Percentiles rank a stretch among this genome's conserved stretches.
Evolutionary conservation across 2,113 vertebrate genomes (phyloP).

Genomic region (Mus spicilegus): DNA sequence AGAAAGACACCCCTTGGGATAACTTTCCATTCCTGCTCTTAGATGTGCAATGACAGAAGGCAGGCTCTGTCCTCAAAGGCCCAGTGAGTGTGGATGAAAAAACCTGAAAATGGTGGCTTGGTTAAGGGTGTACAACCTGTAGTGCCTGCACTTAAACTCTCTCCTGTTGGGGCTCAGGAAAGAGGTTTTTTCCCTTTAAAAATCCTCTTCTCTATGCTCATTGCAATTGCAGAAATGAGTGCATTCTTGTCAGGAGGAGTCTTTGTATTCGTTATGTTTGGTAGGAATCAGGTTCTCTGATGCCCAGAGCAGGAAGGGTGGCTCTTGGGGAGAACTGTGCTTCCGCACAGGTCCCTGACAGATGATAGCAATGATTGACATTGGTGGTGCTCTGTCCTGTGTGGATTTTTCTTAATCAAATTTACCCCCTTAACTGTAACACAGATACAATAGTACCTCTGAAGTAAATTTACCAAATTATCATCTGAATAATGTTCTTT

Average conservation of each 20-base stretch:
- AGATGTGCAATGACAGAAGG: neutral
- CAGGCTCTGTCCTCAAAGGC: no score
- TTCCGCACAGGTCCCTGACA: neutral
- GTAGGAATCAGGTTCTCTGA: neutral
- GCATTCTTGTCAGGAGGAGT: no score
- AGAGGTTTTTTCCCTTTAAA: neutral
- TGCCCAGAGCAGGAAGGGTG: neutral
- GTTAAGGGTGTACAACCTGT: accelerated
- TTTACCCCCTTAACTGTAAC: neutral
- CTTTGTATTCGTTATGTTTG: neutral
- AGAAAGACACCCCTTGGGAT: neutral
- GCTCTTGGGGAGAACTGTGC: neutral
- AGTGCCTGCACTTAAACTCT: neutral
- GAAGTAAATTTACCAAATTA: neutral
- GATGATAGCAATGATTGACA: neutral
- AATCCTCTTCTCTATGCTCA: neutral
- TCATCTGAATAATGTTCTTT: neutral
- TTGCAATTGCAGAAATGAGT: neutral
- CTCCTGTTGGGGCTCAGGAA: neutral
- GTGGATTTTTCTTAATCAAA: neutral
- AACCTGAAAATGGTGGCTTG: neutral
- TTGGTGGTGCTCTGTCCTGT: neutral
- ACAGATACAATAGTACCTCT: neutral
- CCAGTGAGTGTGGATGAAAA: neutral
- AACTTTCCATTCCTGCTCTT: neutral